A percentile compares a stretch with the other conserved stretches of the same genome.
These are phyloP conservation scores for Mormyrus lacerda DNA, from an alignment of 2,113 vertebrate genomes.

Conservation along the genomic window DNA sequence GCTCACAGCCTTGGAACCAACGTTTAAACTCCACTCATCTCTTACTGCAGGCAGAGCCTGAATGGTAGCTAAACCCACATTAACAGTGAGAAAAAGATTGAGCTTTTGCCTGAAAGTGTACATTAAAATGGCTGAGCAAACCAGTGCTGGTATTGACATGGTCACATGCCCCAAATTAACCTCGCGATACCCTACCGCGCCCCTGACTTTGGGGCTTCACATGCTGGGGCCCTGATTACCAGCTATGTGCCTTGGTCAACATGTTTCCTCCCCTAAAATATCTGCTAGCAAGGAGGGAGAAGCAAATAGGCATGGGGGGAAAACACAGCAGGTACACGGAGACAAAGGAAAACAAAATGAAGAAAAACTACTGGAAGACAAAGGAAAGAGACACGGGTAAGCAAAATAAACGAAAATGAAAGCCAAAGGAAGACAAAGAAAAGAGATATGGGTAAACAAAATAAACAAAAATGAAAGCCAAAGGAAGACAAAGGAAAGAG, in stretches of 20 bases:
- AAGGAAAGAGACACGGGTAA: not conserved
- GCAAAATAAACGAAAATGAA: not conserved
- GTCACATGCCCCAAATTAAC: not conserved
- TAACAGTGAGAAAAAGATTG: not conserved
- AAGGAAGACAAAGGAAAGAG: not conserved
- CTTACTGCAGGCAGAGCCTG: not conserved
- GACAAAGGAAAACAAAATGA: not conserved
- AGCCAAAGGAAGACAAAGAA: not conserved
- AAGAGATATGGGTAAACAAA: not conserved
- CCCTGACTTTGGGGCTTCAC: too few relatives aligned
- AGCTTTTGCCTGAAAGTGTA: not conserved
- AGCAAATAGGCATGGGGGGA: not conserved
- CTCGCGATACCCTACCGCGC: not conserved
- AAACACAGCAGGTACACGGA: not conserved
- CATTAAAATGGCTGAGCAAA: not conserved
- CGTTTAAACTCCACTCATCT: slow-evolving; percentile 25
- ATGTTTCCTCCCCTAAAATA: not conserved
- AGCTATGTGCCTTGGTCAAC: not conserved
- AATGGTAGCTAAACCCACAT: not conserved
- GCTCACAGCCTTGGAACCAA: not conserved
- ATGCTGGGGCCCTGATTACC: not conserved
- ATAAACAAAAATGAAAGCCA: not conserved
- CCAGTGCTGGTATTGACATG: not conserved
- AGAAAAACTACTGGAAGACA: not conserved
- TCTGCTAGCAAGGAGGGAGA: not conserved